Conservation (phyloP, 2,113 vertebrate genomes). For the Apodemus sylvaticus region DNA sequence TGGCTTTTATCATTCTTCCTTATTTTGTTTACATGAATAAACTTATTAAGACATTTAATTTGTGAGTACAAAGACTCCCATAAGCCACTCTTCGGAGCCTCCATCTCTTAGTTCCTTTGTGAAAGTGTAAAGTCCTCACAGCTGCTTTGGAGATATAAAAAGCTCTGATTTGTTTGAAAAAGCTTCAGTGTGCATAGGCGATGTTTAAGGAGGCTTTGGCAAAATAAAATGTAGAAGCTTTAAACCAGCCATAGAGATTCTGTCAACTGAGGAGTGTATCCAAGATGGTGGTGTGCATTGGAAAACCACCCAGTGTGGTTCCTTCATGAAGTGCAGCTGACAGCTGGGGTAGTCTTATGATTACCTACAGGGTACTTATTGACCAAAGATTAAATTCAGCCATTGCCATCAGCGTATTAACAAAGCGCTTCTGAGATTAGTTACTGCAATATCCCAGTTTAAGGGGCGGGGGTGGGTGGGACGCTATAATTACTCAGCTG, state of each 20-base stretch:
- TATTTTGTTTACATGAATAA: constrained; percentile 72
- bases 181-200: constrained; percentile 67
- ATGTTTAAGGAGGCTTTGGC: constrained; percentile 79
- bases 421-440: constrained; percentile 18
- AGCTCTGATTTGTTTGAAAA: constrained; percentile 77
- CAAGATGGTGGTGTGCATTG: constrained; percentile 55
- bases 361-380: not conserved
- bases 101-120: constrained; percentile 62
- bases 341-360: constrained; percentile 31
- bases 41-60: constrained; percentile 71
- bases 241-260: constrained; percentile 71
- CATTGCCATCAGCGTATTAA: not conserved
- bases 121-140: constrained; percentile 58
- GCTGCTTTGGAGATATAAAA: constrained; percentile 71
- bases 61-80: constrained; percentile 68
- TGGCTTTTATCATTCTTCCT: constrained; percentile 55
- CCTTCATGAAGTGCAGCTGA: constrained; percentile 54
- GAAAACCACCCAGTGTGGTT: constrained; percentile 44
- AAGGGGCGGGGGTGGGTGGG: not conserved
- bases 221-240: constrained; percentile 74
- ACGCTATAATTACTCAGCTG: not conserved
- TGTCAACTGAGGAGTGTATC: constrained; percentile 54
- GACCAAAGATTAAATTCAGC: not conserved
- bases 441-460: not conserved
- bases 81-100: constrained; percentile 59